Evolutionary conservation across 2,797 vertebrate species (phyloP).

Genomic region (Spizella passerina): DNA sequence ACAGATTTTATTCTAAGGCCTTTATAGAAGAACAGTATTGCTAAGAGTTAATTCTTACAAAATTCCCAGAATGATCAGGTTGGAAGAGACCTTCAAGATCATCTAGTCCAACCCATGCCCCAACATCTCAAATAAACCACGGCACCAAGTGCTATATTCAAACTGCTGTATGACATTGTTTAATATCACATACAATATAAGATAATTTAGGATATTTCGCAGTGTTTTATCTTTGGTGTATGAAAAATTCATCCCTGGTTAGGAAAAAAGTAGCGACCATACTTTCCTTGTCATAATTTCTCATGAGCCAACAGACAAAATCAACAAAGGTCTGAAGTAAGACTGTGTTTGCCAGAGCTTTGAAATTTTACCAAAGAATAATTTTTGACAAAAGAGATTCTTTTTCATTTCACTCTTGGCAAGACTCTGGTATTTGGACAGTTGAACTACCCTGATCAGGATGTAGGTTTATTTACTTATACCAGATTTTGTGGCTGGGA

Average conservation of each 20-base stretch:
- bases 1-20: not conserved
- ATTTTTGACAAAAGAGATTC: not conserved
- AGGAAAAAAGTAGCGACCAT: not conserved
- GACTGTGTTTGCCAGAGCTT: fast-evolving
- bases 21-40: not conserved
- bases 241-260: not conserved
- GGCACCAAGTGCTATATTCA: not conserved
- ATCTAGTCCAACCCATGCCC: not conserved
- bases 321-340: not conserved
- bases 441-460: not conserved
- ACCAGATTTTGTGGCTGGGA: not conserved
- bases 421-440: not conserved
- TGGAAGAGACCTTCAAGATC: not conserved
- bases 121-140: not conserved
- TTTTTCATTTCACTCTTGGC: not conserved
- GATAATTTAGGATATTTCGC: not conserved
- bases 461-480: not conserved
- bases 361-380: not conserved
- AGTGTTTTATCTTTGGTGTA: not conserved
- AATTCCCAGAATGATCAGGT: not conserved
- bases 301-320: not conserved
- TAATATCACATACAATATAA: fast-evolving
- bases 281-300: too few relatives aligned
- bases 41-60: not conserved
- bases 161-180: not conserved